Base-by-base conservation (phyloP, 2,113 vertebrate genomes). In the Nothocercus julius region DNA sequence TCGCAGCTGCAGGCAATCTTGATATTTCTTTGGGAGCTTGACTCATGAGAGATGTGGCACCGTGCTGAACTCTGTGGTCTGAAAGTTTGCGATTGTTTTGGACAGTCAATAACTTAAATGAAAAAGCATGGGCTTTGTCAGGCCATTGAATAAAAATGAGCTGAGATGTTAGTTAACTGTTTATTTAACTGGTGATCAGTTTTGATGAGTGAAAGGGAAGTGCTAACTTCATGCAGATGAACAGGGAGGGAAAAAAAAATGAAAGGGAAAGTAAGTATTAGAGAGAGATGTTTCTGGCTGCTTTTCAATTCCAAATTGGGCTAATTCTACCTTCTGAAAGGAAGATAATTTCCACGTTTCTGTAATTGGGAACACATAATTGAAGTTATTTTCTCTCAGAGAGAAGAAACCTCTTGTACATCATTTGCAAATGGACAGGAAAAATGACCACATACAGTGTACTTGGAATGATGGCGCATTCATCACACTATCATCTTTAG, bases 251-350 rank as follows among this genome's bases (percentile, higher is more conserved):
- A 44, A 27, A 54, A 69, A 69, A 83, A 77, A 62, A 36, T 58
- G 64, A 79, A 78, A 67, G 61, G 61, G 67, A 93, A 97, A 38
- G 36, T 96, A 97, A 94, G 95, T 95, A 92, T 97, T 93, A 93
- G 89, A 96, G 89, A 96, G 96, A 95, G 73, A 95, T 89, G 77
- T 94, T 96, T 95, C 96, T 98, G 96, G 92, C 97, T 97, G 94
- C 90, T 68, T 97, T 97, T 98, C 97, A 97, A 7, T 95, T 98
- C 95, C 86, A 97, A 97, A 97, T 84, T 87, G 90, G 82, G 74
- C 97, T 97, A 98, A 98, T 97, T 97, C 97, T 97, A 92, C 97
- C 97, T 97, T 98, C 95, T 97, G 97, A 98, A 98, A 97, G 97
- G 97, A 98, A 97, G 96, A 97, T 98, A 97, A 97, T 98, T 97